Base-by-base conservation (phyloP, 2,113 vertebrate species). In the Corythornis cristatus region DNA sequence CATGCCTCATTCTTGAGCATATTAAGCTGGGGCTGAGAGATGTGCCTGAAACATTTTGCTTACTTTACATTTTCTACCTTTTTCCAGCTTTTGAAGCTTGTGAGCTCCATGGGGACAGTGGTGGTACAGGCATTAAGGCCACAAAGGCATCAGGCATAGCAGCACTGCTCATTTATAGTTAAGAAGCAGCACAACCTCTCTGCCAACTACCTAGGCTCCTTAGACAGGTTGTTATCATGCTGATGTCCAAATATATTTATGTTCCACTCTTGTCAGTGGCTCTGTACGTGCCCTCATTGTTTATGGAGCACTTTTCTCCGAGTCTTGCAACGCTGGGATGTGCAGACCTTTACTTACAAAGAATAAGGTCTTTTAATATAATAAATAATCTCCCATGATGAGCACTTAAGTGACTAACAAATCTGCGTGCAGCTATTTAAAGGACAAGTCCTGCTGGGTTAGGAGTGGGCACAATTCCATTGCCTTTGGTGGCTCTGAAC, bases 71-170 rank as follows among this genome's bases (percentile, higher is more conserved):
- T 42, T 72, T 33, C 43, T 68, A 20, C 72, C 21, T 46, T 83
- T 71, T 67, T 3, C 33, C 53, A 83, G 33, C 15, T 42, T 54
- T n/a, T 42, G 48, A 81, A 66, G 42, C 29, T 19, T 12, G 26
- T 17, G 29, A 45, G 43, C 21, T 60, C 7, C 53, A 29, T 3
- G 26, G n/a, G 18, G 6, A 53, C 57, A 78, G 48, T 5, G 2
- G 53, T 17, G 57, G 31, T 53, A 26, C 0, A 0, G 31, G 17
- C 31, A 18, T 15, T 29, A 21, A 0, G 0, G 10, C 11, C 75
- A 37, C 43, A 33, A 33, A 84, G 56, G 20, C 65, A 54, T 3
- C 15, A 22, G 61, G 37, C 50, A 83, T n/a, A 37, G 68, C 68
- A 83, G 53, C 5, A 2, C 19, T 54, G 48, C 43, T 57, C 23